Evolutionary conservation across 1,140 invertebrate genomes (phyloP).

Genomic region (Drosophila albomicans): DNA sequence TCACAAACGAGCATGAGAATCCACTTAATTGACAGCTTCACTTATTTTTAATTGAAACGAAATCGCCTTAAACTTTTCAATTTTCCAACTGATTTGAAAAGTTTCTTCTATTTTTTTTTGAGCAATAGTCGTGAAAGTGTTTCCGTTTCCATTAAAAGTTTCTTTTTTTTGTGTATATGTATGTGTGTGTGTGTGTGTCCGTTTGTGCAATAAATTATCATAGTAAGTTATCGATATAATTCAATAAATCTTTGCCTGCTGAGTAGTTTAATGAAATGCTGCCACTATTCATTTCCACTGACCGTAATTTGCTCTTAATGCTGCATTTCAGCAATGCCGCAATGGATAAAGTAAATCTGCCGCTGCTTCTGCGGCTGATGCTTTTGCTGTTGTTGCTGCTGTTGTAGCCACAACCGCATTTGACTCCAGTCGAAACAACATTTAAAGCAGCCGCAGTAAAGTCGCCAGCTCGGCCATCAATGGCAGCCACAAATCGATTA

Average conservation of each 20-base stretch:
- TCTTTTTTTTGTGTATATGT: neutral
- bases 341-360: constrained; percentile 25
- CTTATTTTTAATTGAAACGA: constrained; percentile 30
- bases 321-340: constrained; percentile 13
- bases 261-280: neutral
- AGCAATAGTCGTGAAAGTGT: neutral
- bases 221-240: neutral
- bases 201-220: neutral
- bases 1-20: constrained; percentile 13
- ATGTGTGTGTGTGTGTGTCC: no score
- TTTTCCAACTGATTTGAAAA: no score
- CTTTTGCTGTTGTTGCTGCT: no score
- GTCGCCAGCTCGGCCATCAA: constrained; percentile 11
- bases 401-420: constrained; percentile 50
- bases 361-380: neutral
- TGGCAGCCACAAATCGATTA: constrained; percentile 72
- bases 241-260: constrained; percentile 15
- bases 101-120: neutral
- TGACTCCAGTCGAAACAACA: constrained; percentile 40
- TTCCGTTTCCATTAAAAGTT: constrained; percentile 4
- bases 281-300: neutral
- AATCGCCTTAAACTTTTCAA: constrained; percentile 27
- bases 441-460: constrained; percentile 36
- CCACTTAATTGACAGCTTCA: constrained; percentile 13
- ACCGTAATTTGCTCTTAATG: constrained; percentile 17